Base-by-base conservation (phyloP, 2,113 vertebrate species). In the Alligator mississippiensis region DNA sequence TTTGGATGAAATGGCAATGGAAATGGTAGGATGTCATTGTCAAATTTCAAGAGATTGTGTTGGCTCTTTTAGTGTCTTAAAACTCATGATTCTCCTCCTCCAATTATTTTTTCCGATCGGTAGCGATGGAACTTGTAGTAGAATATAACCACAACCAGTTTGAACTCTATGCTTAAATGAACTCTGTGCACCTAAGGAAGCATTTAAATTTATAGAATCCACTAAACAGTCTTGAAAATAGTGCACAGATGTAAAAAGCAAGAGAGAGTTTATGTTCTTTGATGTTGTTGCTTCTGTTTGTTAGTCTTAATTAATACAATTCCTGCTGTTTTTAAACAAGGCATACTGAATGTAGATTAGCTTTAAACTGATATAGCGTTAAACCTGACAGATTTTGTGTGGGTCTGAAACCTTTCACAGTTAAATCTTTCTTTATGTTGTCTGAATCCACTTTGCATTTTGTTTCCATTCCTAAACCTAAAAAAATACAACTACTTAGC, bases 381-480 rank as follows among this genome's bases (percentile, higher is more conserved):
- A 77, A 82, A 62, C 82, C 59, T 87, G 25, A 75, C 77, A 47
- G 38, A 82, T 54, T 9, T 12, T 79, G 7, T 72, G 68, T 17
- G 30, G 11, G 17, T 84, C 30, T 62, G 27, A 81, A 87, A 86
- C n/a, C 14, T 28, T 77, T 83, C 63, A 11, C 22, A 70, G 47
- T 34, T 72, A 9, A 19, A 62, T 25, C 58, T 27, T 87, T 92
- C 47, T 88, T 21, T 78, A 2, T 80, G 66, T 59, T 28, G 15
- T 59, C 19, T 75, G 22, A 8, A 75, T 38, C 58, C 75, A 59
- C 16, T 88, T 77, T 84, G 28, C 0, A 0, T 84, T 2, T 84
- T 74, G 72, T 57, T 83, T 92, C 0, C 0, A 0, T 80, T 77
- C 38, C 12, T 47, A 47, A 72, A 21, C 22, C 11, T 47, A 47